These are phyloP conservation scores for Corapipo altera DNA, from an alignment of 2,113 vertebrate genomes.

Conservation along the genomic window DNA sequence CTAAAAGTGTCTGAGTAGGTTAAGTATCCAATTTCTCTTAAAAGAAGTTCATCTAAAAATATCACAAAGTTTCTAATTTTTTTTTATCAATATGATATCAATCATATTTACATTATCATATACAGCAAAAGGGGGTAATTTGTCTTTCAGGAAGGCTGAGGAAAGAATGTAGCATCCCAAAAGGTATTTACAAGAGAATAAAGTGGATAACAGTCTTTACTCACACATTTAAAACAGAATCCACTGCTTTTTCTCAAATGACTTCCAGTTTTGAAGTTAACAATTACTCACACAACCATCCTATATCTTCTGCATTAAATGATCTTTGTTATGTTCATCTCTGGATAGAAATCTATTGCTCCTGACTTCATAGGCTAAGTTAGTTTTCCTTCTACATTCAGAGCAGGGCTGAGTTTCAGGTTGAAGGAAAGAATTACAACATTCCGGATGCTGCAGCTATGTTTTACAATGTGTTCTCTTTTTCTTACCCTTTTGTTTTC, in stretches of 20 bases:
- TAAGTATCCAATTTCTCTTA: neutral
- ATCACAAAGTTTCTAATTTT: neutral
- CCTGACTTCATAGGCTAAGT: neutral
- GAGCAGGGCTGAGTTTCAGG: neutral
- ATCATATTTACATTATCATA: neutral
- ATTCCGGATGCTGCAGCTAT: constrained; percentile 38
- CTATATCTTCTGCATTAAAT: neutral
- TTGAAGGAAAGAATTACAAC: neutral
- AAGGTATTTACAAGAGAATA: neutral
- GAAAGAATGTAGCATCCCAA: neutral
- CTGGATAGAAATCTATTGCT: neutral
- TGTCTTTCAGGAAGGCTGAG: neutral
- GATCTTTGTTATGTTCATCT: neutral
- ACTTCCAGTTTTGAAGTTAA: neutral
- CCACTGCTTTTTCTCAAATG: neutral
- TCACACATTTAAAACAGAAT: neutral
- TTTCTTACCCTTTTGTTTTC: neutral
- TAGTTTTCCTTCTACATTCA: neutral
- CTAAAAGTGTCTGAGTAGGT: neutral
- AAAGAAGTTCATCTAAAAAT: neutral
- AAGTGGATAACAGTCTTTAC: neutral
- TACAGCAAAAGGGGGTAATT: neutral
- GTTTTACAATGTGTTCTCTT: constrained; percentile 26
- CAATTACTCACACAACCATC: neutral
- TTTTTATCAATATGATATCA: neutral